Conservation (phyloP, 2,113 vertebrate species). For the Gadus macrocephalus region DNA sequence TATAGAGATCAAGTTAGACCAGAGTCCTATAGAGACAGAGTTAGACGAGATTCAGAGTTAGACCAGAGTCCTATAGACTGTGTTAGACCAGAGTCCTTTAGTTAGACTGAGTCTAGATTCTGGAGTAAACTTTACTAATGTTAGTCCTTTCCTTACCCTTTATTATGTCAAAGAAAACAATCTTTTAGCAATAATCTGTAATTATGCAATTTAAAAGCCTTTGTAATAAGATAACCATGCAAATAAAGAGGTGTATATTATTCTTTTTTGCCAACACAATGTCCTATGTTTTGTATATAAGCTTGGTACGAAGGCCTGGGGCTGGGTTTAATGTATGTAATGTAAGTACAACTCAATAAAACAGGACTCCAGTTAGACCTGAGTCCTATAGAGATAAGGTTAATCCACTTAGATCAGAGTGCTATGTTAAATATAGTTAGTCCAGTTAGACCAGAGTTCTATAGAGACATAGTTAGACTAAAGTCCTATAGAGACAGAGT, state of each 20-base stretch:
- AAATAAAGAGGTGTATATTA: no score
- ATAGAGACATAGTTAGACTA: not conserved
- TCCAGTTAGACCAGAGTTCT: not conserved
- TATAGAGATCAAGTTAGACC: not conserved
- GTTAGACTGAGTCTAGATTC: no score
- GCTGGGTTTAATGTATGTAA: no score
- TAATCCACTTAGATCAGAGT: constrained; percentile 3
- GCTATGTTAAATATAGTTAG: no score
- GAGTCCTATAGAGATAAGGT: not conserved
- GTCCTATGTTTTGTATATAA: no score
- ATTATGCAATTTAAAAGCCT: constrained; percentile 59
- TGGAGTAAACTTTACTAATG: no score
- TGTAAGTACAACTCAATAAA: no score
- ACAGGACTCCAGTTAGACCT: not conserved
- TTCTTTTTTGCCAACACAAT: no score
- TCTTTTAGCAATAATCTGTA: constrained; percentile 61
- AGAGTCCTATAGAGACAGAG: constrained; percentile 11
- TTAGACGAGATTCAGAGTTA: no score
- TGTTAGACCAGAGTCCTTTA: not conserved
- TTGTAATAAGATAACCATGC: no score
- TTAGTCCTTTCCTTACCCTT: not conserved
- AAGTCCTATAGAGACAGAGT: not conserved
- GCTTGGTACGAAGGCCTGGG: no score
- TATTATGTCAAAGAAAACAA: constrained; percentile 40
- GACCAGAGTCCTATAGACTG: not conserved